Percentiles rank a stretch among this genome's conserved stretches.
Conservation (phyloP, 2,888 invertebrate genomes). For the Cosmopolites sordidus region DNA sequence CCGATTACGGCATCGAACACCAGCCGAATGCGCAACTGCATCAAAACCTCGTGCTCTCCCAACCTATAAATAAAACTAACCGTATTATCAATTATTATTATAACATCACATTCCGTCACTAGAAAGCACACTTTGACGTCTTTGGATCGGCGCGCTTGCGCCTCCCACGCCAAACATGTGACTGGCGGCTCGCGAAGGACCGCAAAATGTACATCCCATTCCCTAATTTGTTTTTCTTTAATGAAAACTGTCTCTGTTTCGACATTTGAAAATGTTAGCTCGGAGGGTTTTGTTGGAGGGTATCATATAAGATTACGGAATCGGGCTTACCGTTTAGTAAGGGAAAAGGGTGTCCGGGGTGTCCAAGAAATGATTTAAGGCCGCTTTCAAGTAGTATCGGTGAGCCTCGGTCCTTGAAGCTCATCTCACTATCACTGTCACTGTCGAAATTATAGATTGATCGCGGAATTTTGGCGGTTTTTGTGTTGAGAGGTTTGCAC, state of each 20-base stretch:
- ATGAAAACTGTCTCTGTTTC: too few species aligned
- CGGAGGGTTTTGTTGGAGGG: too few species aligned
- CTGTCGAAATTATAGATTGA: constrained; percentile 46
- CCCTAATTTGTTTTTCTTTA: too few species aligned
- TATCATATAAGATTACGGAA: not conserved
- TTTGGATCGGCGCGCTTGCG: constrained; percentile 29
- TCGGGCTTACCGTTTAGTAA: constrained; percentile 67
- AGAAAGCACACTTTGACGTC: constrained; percentile 21
- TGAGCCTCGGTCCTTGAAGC: constrained; percentile 81
- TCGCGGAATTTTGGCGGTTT: constrained; percentile 49
- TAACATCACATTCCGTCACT: constrained; percentile 23
- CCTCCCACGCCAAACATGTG: constrained; percentile 35
- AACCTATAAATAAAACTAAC: constrained; percentile 17
- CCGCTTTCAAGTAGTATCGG: constrained; percentile 85
- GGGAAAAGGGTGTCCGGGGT: constrained; percentile 77
- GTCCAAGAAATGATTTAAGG: constrained; percentile 79
- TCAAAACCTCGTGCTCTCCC: constrained; percentile 19
- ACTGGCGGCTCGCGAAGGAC: constrained; percentile 25
- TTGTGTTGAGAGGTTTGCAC: constrained; percentile 36
- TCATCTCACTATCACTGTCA: constrained; percentile 67
- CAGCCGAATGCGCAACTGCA: constrained; percentile 8
- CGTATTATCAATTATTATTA: constrained; percentile 21
- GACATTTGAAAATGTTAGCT: too few species aligned
- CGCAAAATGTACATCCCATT: constrained; percentile 3
- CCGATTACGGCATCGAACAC: too few species aligned